These are phyloP conservation scores for Diarsia brunnea DNA, from an alignment of 2,888 invertebrate species.

Conservation along the genomic window DNA sequence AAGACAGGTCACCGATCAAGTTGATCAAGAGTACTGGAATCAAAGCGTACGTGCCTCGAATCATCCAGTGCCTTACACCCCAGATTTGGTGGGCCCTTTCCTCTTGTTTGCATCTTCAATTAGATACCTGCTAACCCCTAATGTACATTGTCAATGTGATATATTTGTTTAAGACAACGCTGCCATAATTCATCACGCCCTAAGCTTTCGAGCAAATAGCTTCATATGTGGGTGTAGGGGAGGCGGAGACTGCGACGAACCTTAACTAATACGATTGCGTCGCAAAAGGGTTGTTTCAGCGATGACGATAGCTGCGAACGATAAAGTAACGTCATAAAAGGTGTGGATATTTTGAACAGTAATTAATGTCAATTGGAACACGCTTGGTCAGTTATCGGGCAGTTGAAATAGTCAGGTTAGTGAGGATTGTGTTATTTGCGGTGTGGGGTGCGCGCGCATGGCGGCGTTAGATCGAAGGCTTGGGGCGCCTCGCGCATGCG, in stretches of 20 bases:
- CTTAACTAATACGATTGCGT: slow-evolving; percentile 58
- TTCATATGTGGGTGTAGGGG: slow-evolving; percentile 68
- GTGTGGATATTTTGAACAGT: slow-evolving; percentile 66
- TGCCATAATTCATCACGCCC: slow-evolving; percentile 72
- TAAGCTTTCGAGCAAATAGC: slow-evolving; percentile 69
- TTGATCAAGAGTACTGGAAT: slow-evolving; percentile 81
- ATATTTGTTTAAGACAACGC: slow-evolving; percentile 64
- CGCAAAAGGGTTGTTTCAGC: slow-evolving; percentile 40
- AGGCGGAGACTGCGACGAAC: slow-evolving; percentile 62
- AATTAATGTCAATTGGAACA: slow-evolving; percentile 74
- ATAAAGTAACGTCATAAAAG: slow-evolving; percentile 61
- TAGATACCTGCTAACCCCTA: slow-evolving; percentile 60
- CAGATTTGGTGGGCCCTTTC: slow-evolving; percentile 68
- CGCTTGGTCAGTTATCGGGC: slow-evolving; percentile 74
- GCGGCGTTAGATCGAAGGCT: slow-evolving; percentile 87
- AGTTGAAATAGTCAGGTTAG: slow-evolving; percentile 80
- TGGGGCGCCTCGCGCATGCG: slow-evolving; percentile 81
- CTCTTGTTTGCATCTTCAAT: slow-evolving; percentile 79
- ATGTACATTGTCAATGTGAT: slow-evolving; percentile 53
- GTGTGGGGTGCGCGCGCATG: slow-evolving; percentile 86
- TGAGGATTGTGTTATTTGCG: slow-evolving; percentile 87
- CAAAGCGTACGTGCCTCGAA: slow-evolving; percentile 82
- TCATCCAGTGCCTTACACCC: slow-evolving; percentile 70
- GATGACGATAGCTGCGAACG: slow-evolving; percentile 12
- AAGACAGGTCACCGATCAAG: slow-evolving; percentile 73